Evolutionary conservation across 2,797 vertebrate species (phyloP).

Genomic region (Eospalax fontanierii): DNA sequence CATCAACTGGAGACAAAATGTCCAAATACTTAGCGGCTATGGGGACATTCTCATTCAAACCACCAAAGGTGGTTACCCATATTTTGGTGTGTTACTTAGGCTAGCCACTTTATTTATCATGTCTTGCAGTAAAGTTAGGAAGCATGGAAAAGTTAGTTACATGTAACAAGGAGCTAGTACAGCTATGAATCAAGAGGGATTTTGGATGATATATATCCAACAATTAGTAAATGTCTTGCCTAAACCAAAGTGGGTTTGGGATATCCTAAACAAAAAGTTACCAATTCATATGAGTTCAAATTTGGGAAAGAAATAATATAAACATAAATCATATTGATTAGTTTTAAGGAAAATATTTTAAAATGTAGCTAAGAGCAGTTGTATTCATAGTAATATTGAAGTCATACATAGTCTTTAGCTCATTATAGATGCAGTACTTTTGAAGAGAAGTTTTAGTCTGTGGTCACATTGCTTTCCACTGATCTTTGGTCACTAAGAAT

Average conservation of each 20-base stretch:
- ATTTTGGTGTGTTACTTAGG: neutral
- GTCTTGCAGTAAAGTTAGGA: neutral
- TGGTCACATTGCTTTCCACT: neutral
- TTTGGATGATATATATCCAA: neutral
- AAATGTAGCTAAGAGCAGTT: neutral
- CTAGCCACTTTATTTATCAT: neutral
- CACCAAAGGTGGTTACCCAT: neutral
- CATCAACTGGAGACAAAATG: too few species aligned
- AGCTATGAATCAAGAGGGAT: too few species aligned
- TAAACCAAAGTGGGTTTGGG: neutral
- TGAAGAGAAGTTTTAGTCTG: neutral
- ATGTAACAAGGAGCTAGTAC: neutral
- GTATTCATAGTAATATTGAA: neutral
- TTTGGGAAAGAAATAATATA: neutral
- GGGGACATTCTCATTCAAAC: too few species aligned
- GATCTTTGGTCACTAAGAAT: neutral
- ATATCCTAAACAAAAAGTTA: neutral
- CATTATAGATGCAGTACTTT: neutral
- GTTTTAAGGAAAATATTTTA: neutral
- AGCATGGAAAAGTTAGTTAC: neutral
- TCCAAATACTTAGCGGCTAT: too few species aligned
- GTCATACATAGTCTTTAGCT: neutral
- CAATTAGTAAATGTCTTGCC: neutral
- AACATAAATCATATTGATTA: neutral
- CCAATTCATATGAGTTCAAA: neutral